A percentile compares a stretch with the other conserved stretches of the same genome.
Conservation (phyloP, 2,113 vertebrate species). For the Etia nguti region DNA sequence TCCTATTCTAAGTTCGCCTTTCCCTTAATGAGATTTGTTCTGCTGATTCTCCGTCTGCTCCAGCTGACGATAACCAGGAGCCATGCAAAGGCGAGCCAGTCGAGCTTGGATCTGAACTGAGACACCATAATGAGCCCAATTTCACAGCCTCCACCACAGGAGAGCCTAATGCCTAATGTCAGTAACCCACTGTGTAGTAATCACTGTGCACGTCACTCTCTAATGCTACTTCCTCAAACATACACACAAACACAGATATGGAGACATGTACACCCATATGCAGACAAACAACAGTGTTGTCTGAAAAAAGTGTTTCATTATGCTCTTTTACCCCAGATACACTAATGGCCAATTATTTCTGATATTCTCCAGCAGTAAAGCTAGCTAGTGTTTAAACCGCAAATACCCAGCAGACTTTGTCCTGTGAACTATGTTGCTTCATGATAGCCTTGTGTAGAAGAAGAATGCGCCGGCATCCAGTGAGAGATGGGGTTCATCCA, state of each 20-base stretch:
- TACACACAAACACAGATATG: background rate
- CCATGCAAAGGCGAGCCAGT: background rate
- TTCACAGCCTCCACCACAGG: slow-evolving; percentile 9
- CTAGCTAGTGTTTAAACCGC: background rate
- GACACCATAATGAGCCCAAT: slow-evolving; percentile 42
- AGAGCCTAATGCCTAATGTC: slow-evolving; percentile 24
- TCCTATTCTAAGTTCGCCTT: background rate
- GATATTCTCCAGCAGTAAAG: background rate
- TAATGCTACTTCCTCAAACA: slow-evolving; percentile 7
- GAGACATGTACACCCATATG: background rate
- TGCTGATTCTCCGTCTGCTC: background rate
- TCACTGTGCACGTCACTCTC: slow-evolving; percentile 29
- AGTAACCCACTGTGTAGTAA: slow-evolving; percentile 57
- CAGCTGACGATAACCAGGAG: background rate
- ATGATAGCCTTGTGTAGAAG: background rate
- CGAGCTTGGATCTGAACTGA: background rate
- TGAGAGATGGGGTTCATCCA: background rate
- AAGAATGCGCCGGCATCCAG: background rate
- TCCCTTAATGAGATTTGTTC: slow-evolving; percentile 47
- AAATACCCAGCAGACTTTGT: background rate
- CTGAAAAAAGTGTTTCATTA: slow-evolving; percentile 8
- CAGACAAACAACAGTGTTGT: slow-evolving; percentile 14
- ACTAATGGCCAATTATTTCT: slow-evolving; percentile 64
- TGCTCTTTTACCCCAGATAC: slow-evolving; percentile 3
- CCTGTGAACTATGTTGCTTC: slow-evolving; percentile 2